Evolutionary conservation across 2,113 vertebrate genomes (phyloP).

Genomic region (Oncorhynchus clarkii): DNA sequence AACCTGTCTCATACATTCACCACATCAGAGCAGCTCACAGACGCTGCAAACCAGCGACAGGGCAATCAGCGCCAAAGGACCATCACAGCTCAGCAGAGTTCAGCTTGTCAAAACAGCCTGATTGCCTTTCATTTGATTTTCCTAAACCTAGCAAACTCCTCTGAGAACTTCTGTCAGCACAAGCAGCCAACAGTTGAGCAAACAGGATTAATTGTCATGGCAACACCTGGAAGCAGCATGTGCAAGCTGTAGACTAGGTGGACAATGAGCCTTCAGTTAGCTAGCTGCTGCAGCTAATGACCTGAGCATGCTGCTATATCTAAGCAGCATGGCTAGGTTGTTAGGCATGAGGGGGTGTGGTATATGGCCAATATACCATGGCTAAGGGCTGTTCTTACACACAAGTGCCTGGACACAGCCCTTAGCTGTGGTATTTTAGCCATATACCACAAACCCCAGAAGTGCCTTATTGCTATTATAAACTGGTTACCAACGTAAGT

Average conservation of each 20-base stretch:
- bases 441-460: too few relatives aligned
- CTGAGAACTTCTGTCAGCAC: constrained; percentile 47
- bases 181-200: constrained; percentile 45
- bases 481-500: too few relatives aligned
- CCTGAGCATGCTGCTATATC: constrained; percentile 60
- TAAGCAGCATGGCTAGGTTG: too few relatives aligned
- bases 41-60: neutral
- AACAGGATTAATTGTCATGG: constrained; percentile 66
- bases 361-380: too few relatives aligned
- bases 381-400: too few relatives aligned
- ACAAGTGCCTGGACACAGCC: too few relatives aligned
- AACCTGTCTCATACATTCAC: neutral
- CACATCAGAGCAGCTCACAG: constrained; percentile 21
- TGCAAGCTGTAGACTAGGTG: constrained; percentile 26
- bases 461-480: too few relatives aligned
- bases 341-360: too few relatives aligned
- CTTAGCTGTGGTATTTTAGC: too few relatives aligned
- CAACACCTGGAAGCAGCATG: constrained; percentile 61
- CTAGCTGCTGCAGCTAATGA: constrained; percentile 42
- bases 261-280: constrained; percentile 27
- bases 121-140: constrained; percentile 56
- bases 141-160: constrained; percentile 52
- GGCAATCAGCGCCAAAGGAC: constrained; percentile 30
- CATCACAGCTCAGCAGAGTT: constrained; percentile 22
- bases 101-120: constrained; percentile 44